Evolutionary conservation across 2,888 invertebrate species (phyloP).

Genomic region (Frankliniella fusca): DNA sequence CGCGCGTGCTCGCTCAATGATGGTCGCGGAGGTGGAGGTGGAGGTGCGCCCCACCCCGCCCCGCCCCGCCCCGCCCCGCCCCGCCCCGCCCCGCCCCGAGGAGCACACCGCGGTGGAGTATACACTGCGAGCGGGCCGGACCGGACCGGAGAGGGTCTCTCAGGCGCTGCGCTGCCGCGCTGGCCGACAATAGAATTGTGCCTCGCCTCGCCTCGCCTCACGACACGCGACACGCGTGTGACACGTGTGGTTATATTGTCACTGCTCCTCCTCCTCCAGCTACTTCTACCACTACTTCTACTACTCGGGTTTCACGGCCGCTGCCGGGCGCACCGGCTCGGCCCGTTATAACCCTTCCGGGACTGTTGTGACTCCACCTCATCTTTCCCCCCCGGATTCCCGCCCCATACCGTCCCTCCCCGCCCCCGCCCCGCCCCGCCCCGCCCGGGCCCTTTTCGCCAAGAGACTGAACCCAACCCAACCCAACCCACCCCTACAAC

Average conservation of each 20-base stretch:
- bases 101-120: neutral
- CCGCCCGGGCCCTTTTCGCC: neutral
- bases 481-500: too few species aligned
- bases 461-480: too few species aligned
- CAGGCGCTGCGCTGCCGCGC: neutral
- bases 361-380: too few species aligned
- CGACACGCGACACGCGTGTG: constrained; percentile 15
- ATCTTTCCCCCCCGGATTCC: too few species aligned
- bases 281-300: neutral
- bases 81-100: too few species aligned
- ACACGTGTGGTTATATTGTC: neutral
- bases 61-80: too few species aligned
- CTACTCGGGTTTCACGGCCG: neutral
- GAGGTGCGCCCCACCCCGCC: too few species aligned
- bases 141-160: neutral
- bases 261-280: neutral
- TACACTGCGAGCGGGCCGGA: neutral
- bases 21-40: neutral
- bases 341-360: too few species aligned
- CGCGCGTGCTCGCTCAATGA: constrained; percentile 9
- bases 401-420: neutral
- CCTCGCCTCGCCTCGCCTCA: too few species aligned
- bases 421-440: neutral
- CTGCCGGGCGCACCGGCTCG: too few species aligned
- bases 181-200: constrained; percentile 4